Evolutionary conservation across 2,888 invertebrate genomes (phyloP), one percentile per base, ranked within the genome.

Genomic region (Parochlus steinenii): DNA sequence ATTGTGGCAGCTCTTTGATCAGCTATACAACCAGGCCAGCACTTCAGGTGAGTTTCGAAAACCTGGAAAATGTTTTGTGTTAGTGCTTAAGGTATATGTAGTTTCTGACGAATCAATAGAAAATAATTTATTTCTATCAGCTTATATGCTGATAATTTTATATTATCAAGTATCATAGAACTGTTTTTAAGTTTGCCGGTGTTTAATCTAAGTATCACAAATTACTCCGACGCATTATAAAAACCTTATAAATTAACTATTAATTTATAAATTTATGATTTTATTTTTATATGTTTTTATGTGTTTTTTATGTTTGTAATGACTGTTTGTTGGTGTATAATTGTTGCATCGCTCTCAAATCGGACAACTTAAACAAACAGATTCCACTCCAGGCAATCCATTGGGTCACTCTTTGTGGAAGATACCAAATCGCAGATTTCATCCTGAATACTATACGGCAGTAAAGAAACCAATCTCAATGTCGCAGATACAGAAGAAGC

Each of bases 371-470:
- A 58, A 59, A 39, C 55, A 56, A 46, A 56, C 58, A 16, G 58
- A 59, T 10, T 53, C 55, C 39, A 54, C 34, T 34, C 28, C 61
- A 63, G 90, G 87, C n/a, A 66, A 73, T 3, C 67, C 74, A n/a
- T 64, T 93, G 50, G 79, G 85, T 17, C 90, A 93, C 50, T 87
- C 92, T 0, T 87, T 97, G 60, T 79, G 85, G 73, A 83, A 85
- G 49, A 63, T 98, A 38, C 97, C 97, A 0, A 86, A 85, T 6
- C 79, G 76, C 29, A 67, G 90, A 38, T 78, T 78, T 44, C 93
- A 97, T 62, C 89, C 95, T 0, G 97, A 97, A 61, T 98, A 98
- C 57, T 99, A 93, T 61, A 83, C 85, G 47, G 87, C 92, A 53
- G 97, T 98, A 33, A 86, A 89, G 52, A 83, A 85, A 50, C 97